Percentiles rank a stretch among this genome's conserved stretches.
phyloP scores from a whole-genome alignment of 2,888 invertebrate species.

The Pammene aurita region DNA sequence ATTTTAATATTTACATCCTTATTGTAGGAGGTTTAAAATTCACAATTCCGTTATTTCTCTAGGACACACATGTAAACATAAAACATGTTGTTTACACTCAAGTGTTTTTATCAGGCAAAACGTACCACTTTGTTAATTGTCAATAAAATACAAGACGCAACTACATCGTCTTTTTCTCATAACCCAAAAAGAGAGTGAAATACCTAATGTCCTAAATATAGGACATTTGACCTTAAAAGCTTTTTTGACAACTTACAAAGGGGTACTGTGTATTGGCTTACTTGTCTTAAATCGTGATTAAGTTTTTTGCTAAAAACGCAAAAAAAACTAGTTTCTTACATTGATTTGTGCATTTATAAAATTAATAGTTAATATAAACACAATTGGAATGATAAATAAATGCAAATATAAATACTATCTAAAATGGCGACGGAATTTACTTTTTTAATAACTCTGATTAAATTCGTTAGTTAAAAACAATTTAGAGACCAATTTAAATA shows the following conservation, averaged over 20 bases:
- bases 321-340: not conserved
- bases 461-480: slow-evolving; percentile 32
- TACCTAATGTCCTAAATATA: no score
- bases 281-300: not conserved
- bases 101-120: not conserved
- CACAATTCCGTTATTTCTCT: slow-evolving; percentile 22
- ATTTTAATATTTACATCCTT: slow-evolving; percentile 17
- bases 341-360: slow-evolving; percentile 28
- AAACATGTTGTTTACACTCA: not conserved
- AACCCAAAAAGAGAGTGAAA: no score
- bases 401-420: slow-evolving; percentile 43
- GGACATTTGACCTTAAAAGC: no score
- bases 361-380: slow-evolving; percentile 27
- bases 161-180: not conserved
- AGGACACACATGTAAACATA: not conserved
- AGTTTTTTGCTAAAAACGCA: not conserved
- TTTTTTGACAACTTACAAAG: not conserved
- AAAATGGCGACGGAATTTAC: slow-evolving; percentile 32
- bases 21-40: slow-evolving; percentile 4
- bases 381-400: slow-evolving; percentile 50
- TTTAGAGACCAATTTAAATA: slow-evolving; percentile 31
- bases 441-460: slow-evolving; percentile 39
- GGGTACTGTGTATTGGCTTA: not conserved
- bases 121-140: not conserved
- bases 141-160: not conserved